Base-by-base conservation (phyloP, 2,888 invertebrate species). In the Papilio demoleus region DNA sequence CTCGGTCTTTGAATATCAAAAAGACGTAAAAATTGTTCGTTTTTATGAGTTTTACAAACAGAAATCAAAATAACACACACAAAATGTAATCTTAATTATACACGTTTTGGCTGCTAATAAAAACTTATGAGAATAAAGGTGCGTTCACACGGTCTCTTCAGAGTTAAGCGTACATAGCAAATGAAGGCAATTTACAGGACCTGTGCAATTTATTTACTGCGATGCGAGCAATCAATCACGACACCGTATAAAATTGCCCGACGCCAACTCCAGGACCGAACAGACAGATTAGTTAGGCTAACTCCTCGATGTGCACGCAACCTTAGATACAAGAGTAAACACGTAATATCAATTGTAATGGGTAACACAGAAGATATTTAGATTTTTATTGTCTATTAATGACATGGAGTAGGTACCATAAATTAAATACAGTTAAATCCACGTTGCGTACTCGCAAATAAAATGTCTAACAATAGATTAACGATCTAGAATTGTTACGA, bases 351-450 rank as follows among this genome's bases (percentile, higher is more conserved):
- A 53, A 11, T 56, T 17, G n/a, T 31, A 31, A 56, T 31, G 53
- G 27, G 9, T 31, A 56, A 56, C 31, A 4, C 31, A 9, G 24
- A 31, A 31, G 53, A 56, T 56, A 56, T 31, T 56, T 56, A 31
- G 53, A 56, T 31, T 60, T 59, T 60, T 60, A 60, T 22, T 40
- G 40, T 40, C 60, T 60, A 60, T 60, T 60, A 60, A 38, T 60
- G 38, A n/a, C 38, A 60, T n/a, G 24, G 22, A 59, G 22, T 38
- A 59, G 59, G 22, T 19, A 38, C 38, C 24, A 60, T 27, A 60
- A 60, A n/a, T 56, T 17, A 56, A 17, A 40, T 0, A 24, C 36
- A 40, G 24, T 40, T 38, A 60, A 24, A 40, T 40, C 9, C 19
- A 40, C 2, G 38, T 59, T 22, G 38, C 14, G 40, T 38, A 38